phyloP scores from a whole-genome alignment of 2,888 invertebrate species.

The Drosophila multiciliata region DNA sequence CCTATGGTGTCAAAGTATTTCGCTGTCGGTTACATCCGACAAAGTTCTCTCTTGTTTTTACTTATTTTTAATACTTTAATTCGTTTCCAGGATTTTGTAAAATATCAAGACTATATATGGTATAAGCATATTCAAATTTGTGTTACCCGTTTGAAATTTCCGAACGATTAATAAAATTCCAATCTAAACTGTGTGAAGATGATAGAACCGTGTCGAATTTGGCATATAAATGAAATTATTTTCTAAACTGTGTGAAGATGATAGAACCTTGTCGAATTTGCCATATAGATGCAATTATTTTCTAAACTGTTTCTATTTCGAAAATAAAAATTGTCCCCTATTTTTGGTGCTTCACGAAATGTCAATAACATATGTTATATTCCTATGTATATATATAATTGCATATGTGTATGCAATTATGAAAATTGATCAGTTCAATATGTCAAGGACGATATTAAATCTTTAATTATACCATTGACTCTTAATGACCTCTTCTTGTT shows the following conservation, averaged over 20 bases:
- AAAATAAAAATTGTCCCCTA: not conserved
- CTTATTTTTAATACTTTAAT: slow-evolving; percentile 6
- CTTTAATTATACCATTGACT: not conserved
- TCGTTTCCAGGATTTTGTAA: not conserved
- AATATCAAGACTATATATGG: slow-evolving; percentile 9
- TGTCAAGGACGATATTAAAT: slow-evolving; percentile 7
- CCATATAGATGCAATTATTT: not conserved
- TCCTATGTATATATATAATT: not conserved
- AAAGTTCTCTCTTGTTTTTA: not conserved
- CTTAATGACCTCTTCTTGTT: not conserved
- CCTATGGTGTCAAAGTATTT: not conserved
- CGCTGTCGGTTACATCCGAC: not conserved
- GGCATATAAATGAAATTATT: not conserved
- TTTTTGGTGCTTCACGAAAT: not conserved
- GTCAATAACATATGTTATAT: slow-evolving; percentile 1
- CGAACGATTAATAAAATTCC: slow-evolving; percentile 16
- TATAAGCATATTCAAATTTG: slow-evolving; percentile 25
- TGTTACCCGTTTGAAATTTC: slow-evolving; percentile 26
- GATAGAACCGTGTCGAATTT: not conserved
- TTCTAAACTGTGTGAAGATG: not conserved
- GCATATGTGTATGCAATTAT: not conserved
- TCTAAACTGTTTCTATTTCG: slow-evolving; percentile 10
- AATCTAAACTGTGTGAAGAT: slow-evolving; percentile 18
- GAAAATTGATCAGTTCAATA: not conserved
- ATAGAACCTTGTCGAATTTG: not conserved